phyloP scores from a whole-genome alignment of 2,888 invertebrate genomes.

The Agrilus cyanescens region DNA sequence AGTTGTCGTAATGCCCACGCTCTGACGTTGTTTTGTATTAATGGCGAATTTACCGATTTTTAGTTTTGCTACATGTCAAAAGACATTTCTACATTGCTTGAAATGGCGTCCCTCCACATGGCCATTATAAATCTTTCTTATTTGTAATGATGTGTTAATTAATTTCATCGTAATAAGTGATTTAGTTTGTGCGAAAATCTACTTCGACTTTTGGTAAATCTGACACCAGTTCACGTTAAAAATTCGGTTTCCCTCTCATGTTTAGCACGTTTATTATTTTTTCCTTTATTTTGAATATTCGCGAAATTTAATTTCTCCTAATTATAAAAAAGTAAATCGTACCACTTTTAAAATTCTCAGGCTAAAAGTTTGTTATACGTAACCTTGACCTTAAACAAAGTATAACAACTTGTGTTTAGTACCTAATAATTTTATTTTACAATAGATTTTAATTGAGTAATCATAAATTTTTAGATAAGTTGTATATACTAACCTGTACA shows the following conservation, averaged over 20 bases:
- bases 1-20: conserved; percentile 8
- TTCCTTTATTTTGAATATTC: neutral
- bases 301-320: too few species aligned
- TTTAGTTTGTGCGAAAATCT: too few species aligned
- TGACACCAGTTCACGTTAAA: neutral
- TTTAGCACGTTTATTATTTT: neutral
- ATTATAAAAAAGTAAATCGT: too few species aligned
- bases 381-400: too few species aligned
- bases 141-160: neutral
- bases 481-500: conserved; percentile 74
- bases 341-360: too few species aligned
- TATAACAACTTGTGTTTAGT: neutral
- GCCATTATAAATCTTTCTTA: conserved; percentile 30
- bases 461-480: conserved; percentile 47
- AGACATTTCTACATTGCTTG: conserved; percentile 51
- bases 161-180: too few species aligned
- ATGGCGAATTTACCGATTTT: neutral
- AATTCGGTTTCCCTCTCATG: neutral
- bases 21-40: conserved; percentile 1
- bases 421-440: conserved; percentile 3
- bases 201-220: too few species aligned
- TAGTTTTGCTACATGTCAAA: conserved; percentile 38
- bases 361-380: too few species aligned
- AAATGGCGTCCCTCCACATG: conserved; percentile 68
- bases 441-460: too few species aligned